These are phyloP conservation scores for Aphaenogaster floridana DNA, from an alignment of 1,140 invertebrate genomes.

Conservation along the genomic window DNA sequence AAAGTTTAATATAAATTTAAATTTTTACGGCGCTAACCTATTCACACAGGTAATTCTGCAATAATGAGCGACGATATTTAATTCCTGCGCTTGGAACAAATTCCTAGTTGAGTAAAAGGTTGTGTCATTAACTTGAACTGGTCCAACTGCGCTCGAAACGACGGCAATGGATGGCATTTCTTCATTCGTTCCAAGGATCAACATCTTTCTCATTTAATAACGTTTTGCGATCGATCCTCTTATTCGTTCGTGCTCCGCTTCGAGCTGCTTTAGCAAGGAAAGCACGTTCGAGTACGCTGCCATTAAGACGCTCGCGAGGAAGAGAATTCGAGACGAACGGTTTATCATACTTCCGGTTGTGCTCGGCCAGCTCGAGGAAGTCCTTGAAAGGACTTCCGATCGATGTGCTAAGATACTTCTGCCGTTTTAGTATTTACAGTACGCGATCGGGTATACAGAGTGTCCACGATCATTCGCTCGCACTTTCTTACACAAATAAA, in stretches of 20 bases:
- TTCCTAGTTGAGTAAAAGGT: slow-evolving; percentile 20
- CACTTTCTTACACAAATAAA: not conserved
- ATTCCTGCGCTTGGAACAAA: slow-evolving; percentile 9
- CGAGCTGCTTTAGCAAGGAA: slow-evolving; percentile 47
- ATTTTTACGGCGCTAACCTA: not conserved
- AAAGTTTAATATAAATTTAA: not conserved
- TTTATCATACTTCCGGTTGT: slow-evolving; percentile 58
- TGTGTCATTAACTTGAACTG: slow-evolving; percentile 25
- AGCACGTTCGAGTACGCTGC: slow-evolving; percentile 61
- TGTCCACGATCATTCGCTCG: not conserved
- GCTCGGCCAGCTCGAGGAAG: slow-evolving; percentile 19
- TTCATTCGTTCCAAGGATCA: slow-evolving; percentile 42
- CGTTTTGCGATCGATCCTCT: slow-evolving; percentile 55
- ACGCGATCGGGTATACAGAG: not conserved
- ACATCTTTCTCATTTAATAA: slow-evolving; percentile 66
- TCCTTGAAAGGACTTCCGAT: slow-evolving; percentile 47
- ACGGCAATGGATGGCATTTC: slow-evolving; percentile 47
- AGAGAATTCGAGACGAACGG: slow-evolving; percentile 47
- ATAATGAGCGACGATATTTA: slow-evolving; percentile 30
- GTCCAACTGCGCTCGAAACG: slow-evolving; percentile 38
- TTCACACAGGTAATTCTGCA: not conserved
- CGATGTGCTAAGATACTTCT: slow-evolving; percentile 35
- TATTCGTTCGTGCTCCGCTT: slow-evolving; percentile 40
- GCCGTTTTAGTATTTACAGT: slow-evolving; percentile 37
- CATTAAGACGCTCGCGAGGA: slow-evolving; percentile 57